Evolutionary conservation across 2,113 vertebrate genomes (phyloP).

Genomic region (Triplophysa rosa): DNA sequence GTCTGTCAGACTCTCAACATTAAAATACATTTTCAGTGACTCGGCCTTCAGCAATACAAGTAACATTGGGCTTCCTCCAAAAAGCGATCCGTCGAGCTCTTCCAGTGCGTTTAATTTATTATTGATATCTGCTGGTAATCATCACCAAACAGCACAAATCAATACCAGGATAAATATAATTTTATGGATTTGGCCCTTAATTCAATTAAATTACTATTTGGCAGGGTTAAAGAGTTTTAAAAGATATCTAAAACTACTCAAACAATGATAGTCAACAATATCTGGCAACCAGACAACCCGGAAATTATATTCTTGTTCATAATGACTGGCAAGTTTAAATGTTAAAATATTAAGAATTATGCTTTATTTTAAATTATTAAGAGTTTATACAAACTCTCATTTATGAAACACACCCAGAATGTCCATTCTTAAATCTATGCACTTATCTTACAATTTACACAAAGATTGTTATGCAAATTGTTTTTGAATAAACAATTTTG

Average conservation of each 20-base stretch:
- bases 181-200: neutral
- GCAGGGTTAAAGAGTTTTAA: neutral
- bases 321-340: neutral
- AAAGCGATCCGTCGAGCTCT: slow-evolving; percentile 51
- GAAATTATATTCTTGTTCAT: neutral
- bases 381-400: too few relatives aligned
- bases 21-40: slow-evolving; percentile 38
- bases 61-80: slow-evolving; percentile 46
- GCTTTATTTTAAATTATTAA: too few relatives aligned
- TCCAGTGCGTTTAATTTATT: slow-evolving; percentile 59
- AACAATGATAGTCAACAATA: neutral
- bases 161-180: neutral
- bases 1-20: slow-evolving; percentile 39
- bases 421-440: too few relatives aligned
- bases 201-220: slow-evolving; percentile 32
- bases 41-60: slow-evolving; percentile 41
- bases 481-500: too few relatives aligned
- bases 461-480: too few relatives aligned
- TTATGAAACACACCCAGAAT: too few relatives aligned
- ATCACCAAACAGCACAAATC: slow-evolving; percentile 22
- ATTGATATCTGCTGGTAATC: slow-evolving; percentile 51
- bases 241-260: neutral
- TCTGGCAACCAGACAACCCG: neutral
- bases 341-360: neutral
- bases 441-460: too few relatives aligned